Evolutionary conservation across 2,888 invertebrate genomes (phyloP), one percentile per base, ranked within the genome.

Genomic region (Notocelia uddmanniana): DNA sequence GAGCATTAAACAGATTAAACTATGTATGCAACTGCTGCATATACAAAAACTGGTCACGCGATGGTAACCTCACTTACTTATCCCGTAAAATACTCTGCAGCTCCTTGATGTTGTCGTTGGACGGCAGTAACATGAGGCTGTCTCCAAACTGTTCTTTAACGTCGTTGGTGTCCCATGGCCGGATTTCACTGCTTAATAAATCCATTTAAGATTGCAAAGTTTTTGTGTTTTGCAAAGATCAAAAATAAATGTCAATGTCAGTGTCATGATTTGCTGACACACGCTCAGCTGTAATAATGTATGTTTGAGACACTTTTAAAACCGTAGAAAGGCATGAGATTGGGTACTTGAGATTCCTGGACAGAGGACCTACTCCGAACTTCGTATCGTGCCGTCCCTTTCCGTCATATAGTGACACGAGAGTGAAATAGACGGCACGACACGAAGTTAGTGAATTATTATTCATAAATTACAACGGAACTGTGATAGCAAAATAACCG

Each of bases 1-100:
- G n/a, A 54, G n/a, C 26, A 23, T n/a, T 55, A 55, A 21, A n/a
- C 23, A n/a, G n/a, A n/a, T n/a, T n/a, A n/a, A n/a, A n/a, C n/a
- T n/a, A n/a, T n/a, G n/a, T 23, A 6, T 57, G 18, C 31, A 34
- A 34, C 57, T 55, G 9, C 11, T 57, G n/a, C 6, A 60, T 23
- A 45, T 0, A 10, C 41, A n/a, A 3, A 23, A 10, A 41, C 5
- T 41, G 8, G 45, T 62, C 50, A 59, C 70, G 52, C 73, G 63
- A 57, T 62, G 52, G 74, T 89, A 91, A 89, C 88, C 87, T 88
- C 76, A 89, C 95, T 94, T 92, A 98, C 98, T 96, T 97, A 91
- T 98, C 98, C 37, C 98, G 94, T 63, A 98, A 94, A 80, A 98
- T 98, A 9, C 98, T 98, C 86, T 98, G 97, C 68, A 98, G 88